Base-by-base conservation (phyloP, 2,113 vertebrate species). In the Tetrao urogallus region DNA sequence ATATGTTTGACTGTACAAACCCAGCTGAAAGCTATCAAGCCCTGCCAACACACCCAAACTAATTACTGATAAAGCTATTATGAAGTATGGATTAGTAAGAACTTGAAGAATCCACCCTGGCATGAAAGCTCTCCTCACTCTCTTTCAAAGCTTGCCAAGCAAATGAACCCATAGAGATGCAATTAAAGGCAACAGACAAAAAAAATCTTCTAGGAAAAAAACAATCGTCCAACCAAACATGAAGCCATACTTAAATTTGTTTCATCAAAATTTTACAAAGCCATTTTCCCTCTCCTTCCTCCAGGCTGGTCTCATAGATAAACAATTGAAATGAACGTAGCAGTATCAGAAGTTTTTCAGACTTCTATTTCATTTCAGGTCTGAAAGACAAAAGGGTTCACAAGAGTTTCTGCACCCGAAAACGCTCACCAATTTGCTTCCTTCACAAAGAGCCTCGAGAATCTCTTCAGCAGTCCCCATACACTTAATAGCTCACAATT, bases 31-130 rank as follows among this genome's bases (percentile, higher is more conserved):
- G 85, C 89, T 95, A 91, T 95, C 91, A 88, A 83, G 76, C 57
- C 74, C 61, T 86, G 85, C 94, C 96, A 97, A 96, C 73, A 86
- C 25, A 78, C 42, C 61, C 89, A 83, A 94, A 95, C 30, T 88
- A 95, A 95, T 94, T 95, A 86, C 89, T 75, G 95, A 96, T 95
- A 95, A 94, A 91, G 76, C 85, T 67, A 18, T 79, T 92, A 66
- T 85, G 82, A 93, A 95, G 47, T 64, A 82, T 43, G 91, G 91
- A 94, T 96, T 91, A 94, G 87, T 34, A 60, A 72, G 82, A 94
- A 91, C 79, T 88, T 91, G 89, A 85, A 92, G 76, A 83, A 89
- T 81, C 69, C 85, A 86, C 85, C 65, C 61, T 88, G 91, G 88
- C 88, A 90, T 1, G 1, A 85, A 90, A 92, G 43, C 76, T 77